phyloP scores from a whole-genome alignment of 2,888 invertebrate species.

The Volucella inflata region DNA sequence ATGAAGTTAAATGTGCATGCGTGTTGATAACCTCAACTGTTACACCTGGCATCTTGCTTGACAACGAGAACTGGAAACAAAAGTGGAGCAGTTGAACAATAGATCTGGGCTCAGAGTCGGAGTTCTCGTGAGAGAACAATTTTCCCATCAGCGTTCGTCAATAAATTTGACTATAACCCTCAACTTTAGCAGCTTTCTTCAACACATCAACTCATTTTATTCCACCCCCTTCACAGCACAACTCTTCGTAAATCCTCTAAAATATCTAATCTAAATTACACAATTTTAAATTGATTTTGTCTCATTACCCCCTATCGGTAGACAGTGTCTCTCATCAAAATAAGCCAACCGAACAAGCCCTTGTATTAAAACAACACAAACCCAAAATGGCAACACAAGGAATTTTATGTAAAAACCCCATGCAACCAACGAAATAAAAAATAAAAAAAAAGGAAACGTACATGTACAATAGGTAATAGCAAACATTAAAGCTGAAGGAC shows the following conservation, averaged over 20 bases:
- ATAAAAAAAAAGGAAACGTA: constrained; percentile 41
- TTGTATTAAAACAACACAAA: constrained; percentile 45
- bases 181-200: too few relatives aligned
- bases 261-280: constrained; percentile 53
- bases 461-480: constrained; percentile 20
- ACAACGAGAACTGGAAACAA: too few relatives aligned
- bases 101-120: too few relatives aligned
- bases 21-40: too few relatives aligned
- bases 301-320: constrained; percentile 56
- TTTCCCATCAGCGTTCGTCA: too few relatives aligned
- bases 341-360: constrained; percentile 44
- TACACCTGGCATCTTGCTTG: too few relatives aligned
- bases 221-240: too few relatives aligned
- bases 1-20: too few relatives aligned
- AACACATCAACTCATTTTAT: too few relatives aligned
- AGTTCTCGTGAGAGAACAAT: too few relatives aligned
- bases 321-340: constrained; percentile 27
- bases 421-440: constrained; percentile 24
- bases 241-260: constrained; percentile 13
- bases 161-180: too few relatives aligned
- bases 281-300: constrained; percentile 68
- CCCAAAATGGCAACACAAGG: constrained; percentile 21
- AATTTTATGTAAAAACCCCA: constrained; percentile 67
- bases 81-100: too few relatives aligned
- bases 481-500: constrained; percentile 43